phyloP scores from a whole-genome alignment of 2,113 vertebrate genomes.

The Caranx ignobilis region DNA sequence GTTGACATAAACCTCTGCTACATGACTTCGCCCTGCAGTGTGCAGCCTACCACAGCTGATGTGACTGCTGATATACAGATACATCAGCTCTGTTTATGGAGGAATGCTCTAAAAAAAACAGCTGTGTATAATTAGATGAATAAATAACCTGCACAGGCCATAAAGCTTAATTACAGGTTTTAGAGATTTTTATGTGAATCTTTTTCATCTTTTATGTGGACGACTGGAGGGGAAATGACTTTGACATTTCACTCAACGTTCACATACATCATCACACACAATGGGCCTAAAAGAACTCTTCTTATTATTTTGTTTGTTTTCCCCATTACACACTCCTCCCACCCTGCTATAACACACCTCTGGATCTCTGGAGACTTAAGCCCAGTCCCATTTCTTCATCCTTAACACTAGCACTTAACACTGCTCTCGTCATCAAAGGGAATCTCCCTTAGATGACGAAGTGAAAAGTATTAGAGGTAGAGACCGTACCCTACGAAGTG shows the following conservation, averaged over 20 bases:
- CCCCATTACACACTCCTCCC: conserved; percentile 9
- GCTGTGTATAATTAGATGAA: not conserved
- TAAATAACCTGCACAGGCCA: not conserved
- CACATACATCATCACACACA: not conserved
- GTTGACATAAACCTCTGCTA: not conserved
- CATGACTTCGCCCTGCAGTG: not conserved
- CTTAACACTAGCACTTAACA: too few relatives aligned
- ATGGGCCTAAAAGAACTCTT: not conserved
- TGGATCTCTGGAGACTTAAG: not conserved
- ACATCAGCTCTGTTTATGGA: not conserved
- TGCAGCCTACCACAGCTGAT: not conserved
- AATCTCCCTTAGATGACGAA: too few relatives aligned
- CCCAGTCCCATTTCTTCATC: too few relatives aligned
- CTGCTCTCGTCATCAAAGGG: too few relatives aligned
- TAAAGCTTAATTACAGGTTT: not conserved
- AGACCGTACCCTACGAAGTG: too few relatives aligned
- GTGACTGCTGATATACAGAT: not conserved
- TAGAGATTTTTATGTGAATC: not conserved
- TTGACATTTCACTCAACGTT: not conserved
- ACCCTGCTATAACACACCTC: not conserved
- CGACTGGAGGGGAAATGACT: not conserved
- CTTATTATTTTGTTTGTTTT: not conserved
- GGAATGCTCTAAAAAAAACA: not conserved
- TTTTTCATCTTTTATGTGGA: not conserved
- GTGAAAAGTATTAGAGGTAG: too few relatives aligned